phyloP scores from a whole-genome alignment of 2,888 invertebrate species.

The Tenthredo mesomela region DNA sequence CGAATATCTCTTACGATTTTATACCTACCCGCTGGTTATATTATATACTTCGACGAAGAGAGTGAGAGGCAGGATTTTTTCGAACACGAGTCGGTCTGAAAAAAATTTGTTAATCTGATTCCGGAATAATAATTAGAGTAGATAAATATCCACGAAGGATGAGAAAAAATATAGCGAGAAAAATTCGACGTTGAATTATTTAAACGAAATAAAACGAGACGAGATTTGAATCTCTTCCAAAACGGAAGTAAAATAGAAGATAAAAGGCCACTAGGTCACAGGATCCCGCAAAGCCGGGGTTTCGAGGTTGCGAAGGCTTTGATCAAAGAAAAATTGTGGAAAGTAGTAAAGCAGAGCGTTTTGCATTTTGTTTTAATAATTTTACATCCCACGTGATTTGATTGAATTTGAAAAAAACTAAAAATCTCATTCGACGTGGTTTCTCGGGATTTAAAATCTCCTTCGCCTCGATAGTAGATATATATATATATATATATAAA shows the following conservation, averaged over 20 bases:
- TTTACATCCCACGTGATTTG: background rate
- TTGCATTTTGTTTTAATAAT: background rate
- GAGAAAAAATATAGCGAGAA: background rate
- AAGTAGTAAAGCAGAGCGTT: background rate
- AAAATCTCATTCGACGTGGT: background rate
- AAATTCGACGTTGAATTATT: conserved; percentile 9
- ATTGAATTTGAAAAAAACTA: background rate
- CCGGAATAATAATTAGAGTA: conserved; percentile 2
- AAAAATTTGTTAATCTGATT: background rate
- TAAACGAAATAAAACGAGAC: background rate
- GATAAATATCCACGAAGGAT: background rate
- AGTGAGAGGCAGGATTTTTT: background rate
- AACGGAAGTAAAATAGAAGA: conserved; percentile 16
- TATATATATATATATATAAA: no score
- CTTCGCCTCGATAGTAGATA: background rate
- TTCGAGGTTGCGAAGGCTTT: background rate
- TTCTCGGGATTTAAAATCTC: background rate
- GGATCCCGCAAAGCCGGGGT: background rate
- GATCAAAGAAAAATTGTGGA: background rate
- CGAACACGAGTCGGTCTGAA: background rate
- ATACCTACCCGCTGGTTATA: background rate
- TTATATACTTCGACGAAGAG: background rate
- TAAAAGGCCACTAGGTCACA: conserved; percentile 10
- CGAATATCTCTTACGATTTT: conserved; percentile 3
- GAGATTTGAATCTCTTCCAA: conserved; percentile 32